Base-by-base conservation (phyloP, 2,113 vertebrate species). In the Plestiodon gilberti region DNA sequence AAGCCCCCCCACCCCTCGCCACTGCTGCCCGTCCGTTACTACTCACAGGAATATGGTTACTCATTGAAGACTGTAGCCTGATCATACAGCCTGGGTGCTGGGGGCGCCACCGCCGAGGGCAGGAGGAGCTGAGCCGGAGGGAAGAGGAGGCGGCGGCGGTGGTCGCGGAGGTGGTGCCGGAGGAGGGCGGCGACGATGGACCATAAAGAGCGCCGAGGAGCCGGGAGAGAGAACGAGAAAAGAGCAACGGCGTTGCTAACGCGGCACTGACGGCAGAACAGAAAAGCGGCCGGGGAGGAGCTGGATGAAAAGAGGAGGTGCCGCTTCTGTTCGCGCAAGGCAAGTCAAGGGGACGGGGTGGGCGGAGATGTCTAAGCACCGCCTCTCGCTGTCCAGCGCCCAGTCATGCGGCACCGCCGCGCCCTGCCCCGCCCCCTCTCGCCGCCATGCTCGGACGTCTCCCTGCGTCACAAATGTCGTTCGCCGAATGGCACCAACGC, bases 41-140 rank as follows among this genome's bases (percentile, higher is more conserved):
- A 99, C 98, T 99, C 97, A 99, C 98, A 98, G 98, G 98, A 97
- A 98, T 98, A 98, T 98, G 98, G 97, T 98, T 99, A 99, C 98
- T 99, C 98, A 99, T 99, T 99, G 98, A 99, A 99, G 98, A 99
- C 97, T 98, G 98, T 98, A 98, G 97, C 98, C 98, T 98, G 97
- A 99, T 98, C 98, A 99, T 99, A 98, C 98, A 98, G 98, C 97
- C 98, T 97, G 97, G 89, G 94, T 95, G 94, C 93, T 89, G 79
- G 84, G 76, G 91, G 93, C 91, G 92, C 93, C 88, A 96, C 96
- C 97, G 96, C 92, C 91, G 90, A 87, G 93, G 91, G 91, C 94
- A 94, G 88, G 89, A 92, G 80, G 87, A 93, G 88, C 93, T 75
- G 88, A 89, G 88, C 87, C 89, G 83, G 87, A 91, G 91, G 85